A percentile compares a stretch with the other conserved stretches of the same genome.
These are phyloP conservation scores for Sthenelais limicola DNA, from an alignment of 2,888 invertebrate genomes.

Conservation along the genomic window DNA sequence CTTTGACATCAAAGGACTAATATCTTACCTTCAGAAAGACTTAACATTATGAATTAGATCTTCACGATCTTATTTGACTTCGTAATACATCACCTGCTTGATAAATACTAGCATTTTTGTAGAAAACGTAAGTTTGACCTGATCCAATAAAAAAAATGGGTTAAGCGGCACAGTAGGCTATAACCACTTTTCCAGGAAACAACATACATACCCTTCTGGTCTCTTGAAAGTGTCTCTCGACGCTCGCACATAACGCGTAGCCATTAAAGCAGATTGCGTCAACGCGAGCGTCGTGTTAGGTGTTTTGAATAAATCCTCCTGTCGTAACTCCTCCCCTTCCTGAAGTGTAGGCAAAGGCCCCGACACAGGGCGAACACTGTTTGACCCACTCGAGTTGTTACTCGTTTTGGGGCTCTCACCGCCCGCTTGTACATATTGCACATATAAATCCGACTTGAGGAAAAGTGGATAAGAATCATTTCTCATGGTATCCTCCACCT, in stretches of 20 bases:
- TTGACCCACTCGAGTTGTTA: conserved; percentile 50
- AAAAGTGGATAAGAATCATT: conserved; percentile 93
- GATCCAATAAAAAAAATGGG: background rate
- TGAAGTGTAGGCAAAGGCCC: conserved; percentile 51
- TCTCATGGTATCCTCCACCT: conserved; percentile 87
- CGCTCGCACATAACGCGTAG: conserved; percentile 31
- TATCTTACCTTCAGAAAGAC: too few species aligned
- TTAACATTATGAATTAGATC: too few species aligned
- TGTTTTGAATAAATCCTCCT: conserved; percentile 44
- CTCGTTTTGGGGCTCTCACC: conserved; percentile 65
- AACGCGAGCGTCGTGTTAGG: conserved; percentile 33
- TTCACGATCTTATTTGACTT: too few species aligned
- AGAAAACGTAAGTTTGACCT: background rate
- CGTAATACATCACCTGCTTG: too few species aligned
- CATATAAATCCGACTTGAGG: conserved; percentile 92
- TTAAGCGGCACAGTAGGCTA: background rate
- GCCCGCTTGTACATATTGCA: conserved; percentile 73
- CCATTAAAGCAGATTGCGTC: conserved; percentile 43
- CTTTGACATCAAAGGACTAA: too few species aligned
- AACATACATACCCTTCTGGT: conserved; percentile 45
- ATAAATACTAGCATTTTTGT: conserved; percentile 2
- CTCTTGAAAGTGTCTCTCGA: conserved; percentile 17
- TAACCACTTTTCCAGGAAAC: background rate
- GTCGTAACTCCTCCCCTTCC: conserved; percentile 48
- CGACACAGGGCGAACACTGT: conserved; percentile 48